These are phyloP conservation scores for Cairina moschata DNA, from an alignment of 2,113 vertebrate genomes.

Conservation along the genomic window DNA sequence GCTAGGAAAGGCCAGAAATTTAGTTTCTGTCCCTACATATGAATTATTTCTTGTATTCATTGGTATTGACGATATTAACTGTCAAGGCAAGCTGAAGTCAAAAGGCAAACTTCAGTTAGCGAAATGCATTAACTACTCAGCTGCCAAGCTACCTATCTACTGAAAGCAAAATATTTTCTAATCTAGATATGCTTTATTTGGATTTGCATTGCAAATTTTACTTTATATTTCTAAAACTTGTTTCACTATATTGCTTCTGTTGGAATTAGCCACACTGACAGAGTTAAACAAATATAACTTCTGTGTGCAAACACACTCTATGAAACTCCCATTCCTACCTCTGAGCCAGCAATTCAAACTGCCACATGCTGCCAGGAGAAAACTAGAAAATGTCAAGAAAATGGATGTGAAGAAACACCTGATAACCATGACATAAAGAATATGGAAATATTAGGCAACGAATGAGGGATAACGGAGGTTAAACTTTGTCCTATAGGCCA, in stretches of 20 bases:
- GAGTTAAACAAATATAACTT: not conserved
- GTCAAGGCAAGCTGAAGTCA: not conserved
- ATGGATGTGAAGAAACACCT: rapidly evolving
- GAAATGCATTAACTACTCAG: not conserved
- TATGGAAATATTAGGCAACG: not conserved
- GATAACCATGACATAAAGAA: not conserved
- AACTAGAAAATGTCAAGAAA: not conserved
- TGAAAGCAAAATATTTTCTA: not conserved
- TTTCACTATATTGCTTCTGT: not conserved
- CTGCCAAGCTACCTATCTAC: not conserved
- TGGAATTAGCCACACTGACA: not conserved
- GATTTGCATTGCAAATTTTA: not conserved
- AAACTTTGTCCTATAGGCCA: not conserved
- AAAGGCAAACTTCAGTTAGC: not conserved
- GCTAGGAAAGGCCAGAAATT: not conserved
- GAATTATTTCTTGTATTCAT: not conserved
- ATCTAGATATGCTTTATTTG: not conserved
- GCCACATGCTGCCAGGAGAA: not conserved
- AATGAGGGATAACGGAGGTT: not conserved
- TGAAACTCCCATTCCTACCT: not conserved
- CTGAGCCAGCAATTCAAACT: not conserved
- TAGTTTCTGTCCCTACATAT: not conserved
- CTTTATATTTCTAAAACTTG: not conserved
- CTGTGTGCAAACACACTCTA: not conserved
- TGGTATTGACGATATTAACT: not conserved